Evolutionary conservation across 2,113 vertebrate genomes (phyloP), one percentile per base, ranked within the genome.

Genomic region (Triplophysa siluroides): DNA sequence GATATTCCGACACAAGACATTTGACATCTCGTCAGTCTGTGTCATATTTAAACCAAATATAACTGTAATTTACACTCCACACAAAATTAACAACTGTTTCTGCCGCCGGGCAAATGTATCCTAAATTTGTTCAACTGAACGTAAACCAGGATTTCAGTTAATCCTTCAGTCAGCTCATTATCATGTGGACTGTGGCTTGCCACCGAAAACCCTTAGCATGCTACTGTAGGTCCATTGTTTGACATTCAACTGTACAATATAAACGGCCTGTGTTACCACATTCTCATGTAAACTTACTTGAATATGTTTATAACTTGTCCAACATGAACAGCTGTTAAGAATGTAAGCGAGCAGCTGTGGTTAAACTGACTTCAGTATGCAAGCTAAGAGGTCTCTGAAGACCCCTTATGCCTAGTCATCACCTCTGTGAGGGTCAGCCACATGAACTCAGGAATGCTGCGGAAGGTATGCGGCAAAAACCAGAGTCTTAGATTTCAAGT

Each of bases 391-490:
- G 65, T 47, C 26, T 43, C 62, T 72, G 38, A 64, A 52, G 63
- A 50, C 54, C 43, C 54, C 21, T 80, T 33, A 64, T 38, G 11
- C 76, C 74, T 4, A 69, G 74, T 62, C 78, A 75, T 76, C 81
- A 56, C 74, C 76, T 78, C 72, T 60, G 52, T 54, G 60, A 67
- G 45, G 71, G 65, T 78, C 81, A 60, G 61, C 29, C 18, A 29
- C 63, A 33, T 64, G 78, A 70, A 65, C 70, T 33, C 60, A 76
- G 78, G 78, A 82, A 87, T 26, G 60, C 73, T 78, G 67, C 23
- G 60, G 77, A 85, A 65, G 68, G 68, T 88, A 89, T 87, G 84
- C 80, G 85, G 88, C 64, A 86, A 78, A 65, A 61, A 84, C 90
- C 88, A 85, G 81, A 62, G 62, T 60, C 78, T 76, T 70, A 78